Conservation (phyloP, 1,140 invertebrate genomes). For the Proctacanthus coquilletti region DNA sequence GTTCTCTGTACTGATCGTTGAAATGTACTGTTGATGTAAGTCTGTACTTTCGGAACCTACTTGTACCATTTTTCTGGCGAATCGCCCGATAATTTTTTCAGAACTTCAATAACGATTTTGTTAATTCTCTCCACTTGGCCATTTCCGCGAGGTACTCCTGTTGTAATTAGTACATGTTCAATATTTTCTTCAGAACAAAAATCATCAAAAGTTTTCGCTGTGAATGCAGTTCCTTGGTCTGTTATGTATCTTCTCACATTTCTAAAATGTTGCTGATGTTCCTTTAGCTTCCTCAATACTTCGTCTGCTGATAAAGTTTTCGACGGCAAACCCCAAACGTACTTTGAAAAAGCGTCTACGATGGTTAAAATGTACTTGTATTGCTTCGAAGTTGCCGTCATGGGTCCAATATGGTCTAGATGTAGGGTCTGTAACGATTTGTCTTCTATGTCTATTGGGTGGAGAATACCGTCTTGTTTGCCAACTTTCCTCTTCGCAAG, state of each 20-base stretch:
- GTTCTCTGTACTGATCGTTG: slow-evolving; percentile 12
- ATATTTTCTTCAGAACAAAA: slow-evolving; percentile 17
- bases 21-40: slow-evolving; percentile 15
- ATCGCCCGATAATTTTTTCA: slow-evolving; percentile 15
- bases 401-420: slow-evolving; percentile 18
- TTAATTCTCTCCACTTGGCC: slow-evolving; percentile 21
- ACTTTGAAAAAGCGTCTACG: slow-evolving; percentile 29
- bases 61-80: slow-evolving; percentile 20
- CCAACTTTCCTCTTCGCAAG: slow-evolving; percentile 18
- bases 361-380: slow-evolving; percentile 29
- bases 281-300: slow-evolving; percentile 14
- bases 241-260: slow-evolving; percentile 19
- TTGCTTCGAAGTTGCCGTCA: slow-evolving; percentile 20
- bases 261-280: slow-evolving; percentile 19
- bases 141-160: slow-evolving; percentile 17
- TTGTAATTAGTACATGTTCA: slow-evolving; percentile 14
- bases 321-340: slow-evolving; percentile 24
- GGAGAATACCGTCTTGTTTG: slow-evolving; percentile 27
- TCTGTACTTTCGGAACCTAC: slow-evolving; percentile 15
- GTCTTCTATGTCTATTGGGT: slow-evolving; percentile 17
- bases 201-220: slow-evolving; percentile 6
- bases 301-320: slow-evolving; percentile 16
- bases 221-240: slow-evolving; percentile 26
- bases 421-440: slow-evolving; percentile 13
- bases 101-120: slow-evolving; percentile 12